Evolutionary conservation across 1,140 invertebrate genomes (phyloP), one percentile per base, ranked within the genome.

Genomic region (Cataglyphis hispanica): DNA sequence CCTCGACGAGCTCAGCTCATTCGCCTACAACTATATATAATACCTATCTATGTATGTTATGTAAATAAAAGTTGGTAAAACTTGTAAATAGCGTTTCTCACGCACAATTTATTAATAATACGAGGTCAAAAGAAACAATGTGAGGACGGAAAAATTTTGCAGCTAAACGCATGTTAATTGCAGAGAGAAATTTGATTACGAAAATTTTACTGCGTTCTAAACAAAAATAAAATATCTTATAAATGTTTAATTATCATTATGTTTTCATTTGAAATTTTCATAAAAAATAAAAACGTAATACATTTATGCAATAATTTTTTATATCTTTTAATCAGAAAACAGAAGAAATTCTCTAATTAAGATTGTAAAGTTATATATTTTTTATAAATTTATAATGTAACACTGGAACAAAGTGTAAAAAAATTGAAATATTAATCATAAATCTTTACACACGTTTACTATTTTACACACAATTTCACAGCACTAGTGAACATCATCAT

Each of bases 131-230:
- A 31, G 40, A 78, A 50, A 34, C 40, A 34, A 80, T 27, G n/a
- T n/a, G n/a, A n/a, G n/a, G n/a, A n/a, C n/a, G 77, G 34, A 37
- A 58, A 43, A 19, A 70, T 78, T 56, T 78, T 31, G 31, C 40
- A 13, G n/a, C 43, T 25, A 67, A 37, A 69, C 46, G 50, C 64
- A 56, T 8, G 37, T 70, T 70, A 81, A 81, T 69, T 69, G 22
- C 8, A 10, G 31, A n/a, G n/a, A n/a, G n/a, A 53, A 25, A 10
- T 67, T 56, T 10, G 46, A 31, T 78, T 43, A 78, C 64, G 66
- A 19, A 40, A 70, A n/a, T 70, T 58, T 34, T 56, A 22, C 66
- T 34, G 69, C 6, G 34, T 81, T 81, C 13, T 0, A 40, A 43
- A 72, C 37, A 60, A 72, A 81, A 16, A 50, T 69, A 34, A 40